Base-by-base conservation (phyloP, 2,797 vertebrate species). In the Eupleurogrammus muticus region DNA sequence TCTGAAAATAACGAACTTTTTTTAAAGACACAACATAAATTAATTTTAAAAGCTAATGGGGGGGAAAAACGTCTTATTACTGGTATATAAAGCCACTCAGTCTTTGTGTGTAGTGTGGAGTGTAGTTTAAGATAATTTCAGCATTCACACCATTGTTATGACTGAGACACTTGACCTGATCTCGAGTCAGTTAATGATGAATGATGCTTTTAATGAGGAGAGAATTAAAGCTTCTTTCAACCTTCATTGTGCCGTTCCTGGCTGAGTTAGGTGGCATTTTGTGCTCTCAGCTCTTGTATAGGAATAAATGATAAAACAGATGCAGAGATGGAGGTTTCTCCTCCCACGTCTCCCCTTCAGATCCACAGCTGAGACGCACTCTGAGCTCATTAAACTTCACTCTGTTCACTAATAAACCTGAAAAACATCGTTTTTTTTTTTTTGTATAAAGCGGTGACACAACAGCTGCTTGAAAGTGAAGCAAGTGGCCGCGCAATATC, bases 11-110 rank as follows among this genome's bases (percentile, higher is more conserved):
- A 80, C 12, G 24, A 19, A 80, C 81, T 61, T 72, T 80, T 75
- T 69, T 80, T 67, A 49, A 79, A 60, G 59, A 69, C 61, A 4
- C 57, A 47, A 56, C 65, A 76, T 49, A 62, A 85, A 78, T 69
- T 75, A 1, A 28, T 79, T 36, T 64, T 42, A n/a, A 19, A 13
- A 58, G 74, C 54, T 78, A 42, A 59, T 23, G 47, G n/a, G n/a
- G n/a, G n/a, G n/a, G n/a, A n/a, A 42, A 56, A 44, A 62, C 48
- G 17, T 58, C 5, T 63, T n/a, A 16, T 55, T 28, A 17, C 52
- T 46, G 2, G 6, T 9, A 12, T 4, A n/a, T n/a, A n/a, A n/a
- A n/a, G n/a, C n/a, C n/a, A n/a, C n/a, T n/a, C n/a, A n/a, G n/a
- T n/a, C n/a, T n/a, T n/a, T n/a, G n/a, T n/a, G n/a, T n/a, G n/a